A percentile compares a stretch with the other conserved stretches of the same genome.
These are phyloP conservation scores for Xyliphius kryptos DNA, from an alignment of 2,113 vertebrate genomes.

Conservation along the genomic window DNA sequence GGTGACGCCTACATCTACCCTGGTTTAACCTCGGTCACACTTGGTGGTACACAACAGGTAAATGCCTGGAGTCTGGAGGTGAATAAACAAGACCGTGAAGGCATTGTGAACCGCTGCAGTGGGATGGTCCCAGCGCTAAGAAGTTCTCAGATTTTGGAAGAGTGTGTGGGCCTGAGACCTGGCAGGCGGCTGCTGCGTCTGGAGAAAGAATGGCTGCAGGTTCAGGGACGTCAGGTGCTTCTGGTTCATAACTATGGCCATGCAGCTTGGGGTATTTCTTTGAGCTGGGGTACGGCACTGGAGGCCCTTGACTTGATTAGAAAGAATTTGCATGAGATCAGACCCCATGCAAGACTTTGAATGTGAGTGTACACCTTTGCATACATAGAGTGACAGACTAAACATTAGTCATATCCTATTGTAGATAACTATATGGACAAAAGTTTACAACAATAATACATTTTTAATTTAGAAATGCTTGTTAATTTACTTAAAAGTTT, in stretches of 20 bases:
- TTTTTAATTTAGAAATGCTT: too few relatives aligned
- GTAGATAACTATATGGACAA: too few relatives aligned
- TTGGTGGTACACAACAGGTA: constrained; percentile 79
- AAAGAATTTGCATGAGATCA: constrained; percentile 55
- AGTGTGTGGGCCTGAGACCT: constrained; percentile 81
- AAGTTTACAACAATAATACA: too few relatives aligned
- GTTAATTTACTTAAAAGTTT: too few relatives aligned
- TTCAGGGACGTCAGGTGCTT: constrained; percentile 47
- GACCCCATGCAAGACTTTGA: constrained; percentile 54
- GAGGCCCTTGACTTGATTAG: constrained; percentile 69
- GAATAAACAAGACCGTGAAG: constrained; percentile 55
- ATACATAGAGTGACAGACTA: too few relatives aligned
- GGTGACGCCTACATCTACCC: constrained; percentile 83
- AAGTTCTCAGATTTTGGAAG: constrained; percentile 48
- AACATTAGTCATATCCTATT: too few relatives aligned
- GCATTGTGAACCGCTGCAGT: constrained; percentile 74
- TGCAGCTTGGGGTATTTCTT: constrained; percentile 69
- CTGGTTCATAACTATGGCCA: constrained; percentile 93
- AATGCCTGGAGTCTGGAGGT: constrained; percentile 67
- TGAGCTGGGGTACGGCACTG: constrained; percentile 80
- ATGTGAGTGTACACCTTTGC: neutral
- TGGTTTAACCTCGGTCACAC: constrained; percentile 61
- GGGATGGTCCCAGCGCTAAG: constrained; percentile 75
- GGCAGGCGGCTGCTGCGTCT: constrained; percentile 63
- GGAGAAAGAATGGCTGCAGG: constrained; percentile 65